Evolutionary conservation across 2,797 vertebrate genomes (phyloP), one percentile per base, ranked within the genome.

Genomic region (Cynopterus sphinx): DNA sequence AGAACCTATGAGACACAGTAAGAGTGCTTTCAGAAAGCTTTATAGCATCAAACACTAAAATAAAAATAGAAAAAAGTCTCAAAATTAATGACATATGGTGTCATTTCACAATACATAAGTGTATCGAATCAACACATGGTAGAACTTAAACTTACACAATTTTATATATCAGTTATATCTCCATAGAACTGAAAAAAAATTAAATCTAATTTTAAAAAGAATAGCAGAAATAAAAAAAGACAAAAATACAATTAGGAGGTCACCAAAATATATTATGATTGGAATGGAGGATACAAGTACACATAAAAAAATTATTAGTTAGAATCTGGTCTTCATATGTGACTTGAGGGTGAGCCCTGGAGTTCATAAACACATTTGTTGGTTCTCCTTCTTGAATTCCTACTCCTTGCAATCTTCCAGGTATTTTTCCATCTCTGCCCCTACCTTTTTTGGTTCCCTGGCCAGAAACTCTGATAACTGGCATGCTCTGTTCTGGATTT

Each of bases 21-120:
- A 81, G 94, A 83, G 5, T 65, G 13, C 13, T 88, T 43, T 81
- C n/a, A 81, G 65, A 21, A 19, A 79, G 19, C 93, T 33, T 79
- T 87, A 70, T 15, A 65, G 26, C 24, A 41, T 65, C 17, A 73
- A 88, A 77, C 24, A 73, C 59, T 81, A 59, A 77, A 33, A 94
- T 59, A 90, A 46, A 85, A 96, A 78, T 53, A 78, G 53, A n/a
- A 65, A 17, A 86, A 77, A 94, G 9, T 16, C n/a, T 95, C 49
- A 75, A 57, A 89, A 74, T 89, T 77, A 77, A 84, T 77, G 31
- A 92, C 21, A 73, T 85, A 59, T 12, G 5, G 26, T 59, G 57
- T 59, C 57, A 59, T 12, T 59, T 59, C 57, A 59, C 57, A 59
- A 13, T 59, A 46, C 26, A 12, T 55, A 74, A 51, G 31, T 33